Evolutionary conservation across 2,113 vertebrate species (phyloP), one percentile per base, ranked within the genome.

Genomic region (Amazona guildingii): DNA sequence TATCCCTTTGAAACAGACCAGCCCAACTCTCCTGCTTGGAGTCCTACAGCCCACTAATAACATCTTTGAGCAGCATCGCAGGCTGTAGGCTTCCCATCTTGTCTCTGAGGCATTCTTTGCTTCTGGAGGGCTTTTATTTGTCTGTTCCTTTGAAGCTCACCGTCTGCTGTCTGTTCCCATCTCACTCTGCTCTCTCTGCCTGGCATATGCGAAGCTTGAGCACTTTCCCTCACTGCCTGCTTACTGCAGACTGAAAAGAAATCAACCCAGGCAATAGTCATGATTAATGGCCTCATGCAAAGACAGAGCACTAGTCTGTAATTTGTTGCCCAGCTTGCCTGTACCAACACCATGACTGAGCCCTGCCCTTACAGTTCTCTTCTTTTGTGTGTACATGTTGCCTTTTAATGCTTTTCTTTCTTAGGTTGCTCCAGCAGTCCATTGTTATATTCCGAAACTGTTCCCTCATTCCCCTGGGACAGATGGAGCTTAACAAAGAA

Each of bases 121-220:
- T 91, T 46, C 77, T 70, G 70, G 72, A 68, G 72, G 75, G 39
- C 43, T 95, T 95, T 95, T 80, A 90, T 95, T 86, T 93, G 46
- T 57, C 83, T 94, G 79, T 25, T 93, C 88, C 79, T 94, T 90
- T 96, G 95, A 93, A 96, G 54, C 24, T 88, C 80, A 69, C 86
- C 4, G 46, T 96, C 95, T 96, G 88, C 90, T 96, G 90, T 76
- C 88, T 93, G 90, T 94, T 94, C 94, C 77, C 73, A 62, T 66
- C 69, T 94, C 1, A 0, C 85, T 79, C 67, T 62, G 81, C 72
- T 91, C 88, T 76, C 54, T 67, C 61, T 19, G 83, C 57, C 69
- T 93, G 88, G 62, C 77, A 75, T 92, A 92, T 76, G 90, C 57
- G 83, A 81, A 94, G 44, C 66, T 79, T 37, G 24, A 95, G 82